Conservation (phyloP, 2,888 invertebrate species). For the Tineola bisselliella region DNA sequence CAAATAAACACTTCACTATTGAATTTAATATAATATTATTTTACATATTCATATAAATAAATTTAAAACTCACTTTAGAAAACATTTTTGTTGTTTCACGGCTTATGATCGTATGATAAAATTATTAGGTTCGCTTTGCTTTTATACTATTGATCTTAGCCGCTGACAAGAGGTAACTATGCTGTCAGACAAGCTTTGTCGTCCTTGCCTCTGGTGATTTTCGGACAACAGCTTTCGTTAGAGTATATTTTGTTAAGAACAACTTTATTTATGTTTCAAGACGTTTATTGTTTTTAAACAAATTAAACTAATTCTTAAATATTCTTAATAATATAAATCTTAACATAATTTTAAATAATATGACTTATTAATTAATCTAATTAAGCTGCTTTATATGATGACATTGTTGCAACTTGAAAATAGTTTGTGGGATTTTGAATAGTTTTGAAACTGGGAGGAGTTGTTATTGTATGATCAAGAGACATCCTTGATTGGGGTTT, state of each 20-base stretch:
- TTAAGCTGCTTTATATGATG: neutral
- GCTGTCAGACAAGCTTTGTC: neutral
- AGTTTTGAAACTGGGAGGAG: neutral
- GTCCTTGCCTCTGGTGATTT: constrained; percentile 3
- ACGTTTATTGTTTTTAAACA: neutral
- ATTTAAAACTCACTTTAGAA: constrained; percentile 22
- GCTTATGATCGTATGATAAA: constrained; percentile 7
- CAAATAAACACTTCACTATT: neutral
- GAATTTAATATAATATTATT: neutral
- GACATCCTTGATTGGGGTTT: neutral
- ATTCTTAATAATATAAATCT: neutral
- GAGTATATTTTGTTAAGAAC: neutral
- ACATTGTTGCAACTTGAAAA: neutral
- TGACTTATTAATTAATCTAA: neutral
- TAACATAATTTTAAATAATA: neutral
- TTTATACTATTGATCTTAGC: neutral
- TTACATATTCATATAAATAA: neutral
- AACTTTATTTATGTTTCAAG: neutral
- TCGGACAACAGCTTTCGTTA: neutral
- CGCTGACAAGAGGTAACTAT: neutral
- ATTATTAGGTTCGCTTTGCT: neutral
- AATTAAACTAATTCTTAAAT: neutral
- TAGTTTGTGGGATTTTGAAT: neutral
- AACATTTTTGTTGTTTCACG: constrained; percentile 21
- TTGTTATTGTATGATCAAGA: neutral